Base-by-base conservation (phyloP, 2,113 vertebrate species). In the Anoura caudifer region DNA sequence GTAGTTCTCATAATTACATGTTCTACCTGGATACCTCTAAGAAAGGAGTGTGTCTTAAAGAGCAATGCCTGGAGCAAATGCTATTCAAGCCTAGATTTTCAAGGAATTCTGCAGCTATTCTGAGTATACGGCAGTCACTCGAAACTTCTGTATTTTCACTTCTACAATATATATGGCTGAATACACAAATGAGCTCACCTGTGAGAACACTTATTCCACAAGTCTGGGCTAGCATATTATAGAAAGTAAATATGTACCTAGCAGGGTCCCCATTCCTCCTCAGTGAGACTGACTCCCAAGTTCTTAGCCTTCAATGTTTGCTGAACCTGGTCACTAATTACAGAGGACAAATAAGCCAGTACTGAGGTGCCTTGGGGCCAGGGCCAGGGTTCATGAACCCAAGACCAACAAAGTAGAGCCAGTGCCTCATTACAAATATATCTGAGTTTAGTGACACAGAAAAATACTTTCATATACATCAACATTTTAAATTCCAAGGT, bases 401-500 rank as follows among this genome's bases (percentile, higher is more conserved):
- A 20, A 52, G 75, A 88, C 20, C 50, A 87, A 92, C 7, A 36
- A 95, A 16, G 36, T 4, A 85, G 15, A 26, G 59, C 28, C n/a
- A 65, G 16, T 14, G 11, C 20, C 69, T 80, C 56, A 83, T 72
- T 38, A 75, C 83, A 65, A 77, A 67, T 22, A 65, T 8, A 61
- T 41, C 26, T 75, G 50, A 88, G 56, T 43, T 88, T 81, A 52
- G 63, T 61, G 47, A 87, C 43, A 84, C 0, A 59, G 43, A 52
- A 90, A 59, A 73, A 75, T 45, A 65, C 41, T 56, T 15, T 76
- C 41, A 41, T 33, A 80, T 14, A 72, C 13, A 56, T 36, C 63
- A 91, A 52, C 31, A 65, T 88, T 88, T 91, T 52, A 90, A 95
- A 95, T 84, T 26, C 4, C 45, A 80, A 79, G 33, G 72, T 85